These are phyloP conservation scores for Apodemia mormo DNA, from an alignment of 2,888 invertebrate genomes.

Conservation along the genomic window DNA sequence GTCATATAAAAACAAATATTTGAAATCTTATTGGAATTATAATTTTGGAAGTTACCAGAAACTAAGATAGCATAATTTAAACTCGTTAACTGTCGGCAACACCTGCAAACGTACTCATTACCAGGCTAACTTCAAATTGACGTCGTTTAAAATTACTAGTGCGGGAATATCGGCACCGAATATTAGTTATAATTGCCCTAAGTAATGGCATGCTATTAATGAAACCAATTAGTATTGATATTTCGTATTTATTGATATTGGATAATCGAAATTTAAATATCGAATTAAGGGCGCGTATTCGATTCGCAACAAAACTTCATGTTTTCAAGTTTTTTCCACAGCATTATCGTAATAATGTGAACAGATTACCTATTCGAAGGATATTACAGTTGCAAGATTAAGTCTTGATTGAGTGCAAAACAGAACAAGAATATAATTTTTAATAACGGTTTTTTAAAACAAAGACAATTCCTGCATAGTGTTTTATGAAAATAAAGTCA, in stretches of 20 bases:
- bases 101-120: slow-evolving; percentile 45
- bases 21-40: slow-evolving; percentile 22
- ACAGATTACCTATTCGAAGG: too few relatives aligned
- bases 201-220: slow-evolving; percentile 32
- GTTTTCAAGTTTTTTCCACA: too few relatives aligned
- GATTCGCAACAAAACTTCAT: too few relatives aligned
- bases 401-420: too few relatives aligned
- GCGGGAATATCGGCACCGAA: slow-evolving; percentile 34
- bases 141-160: slow-evolving; percentile 45
- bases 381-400: too few relatives aligned
- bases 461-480: too few relatives aligned
- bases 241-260: slow-evolving; percentile 12
- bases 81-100: slow-evolving; percentile 42
- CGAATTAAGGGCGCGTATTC: too few relatives aligned
- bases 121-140: slow-evolving; percentile 42
- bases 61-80: slow-evolving; percentile 39
- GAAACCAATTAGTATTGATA: slow-evolving; percentile 14
- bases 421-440: too few relatives aligned
- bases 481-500: too few relatives aligned
- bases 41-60: slow-evolving; percentile 35
- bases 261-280: background rate
- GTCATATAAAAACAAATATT: background rate
- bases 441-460: too few relatives aligned
- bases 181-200: slow-evolving; percentile 35
- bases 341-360: too few relatives aligned